Base-by-base conservation (phyloP, 1,140 invertebrate genomes). In the Liolophura sinensis region DNA sequence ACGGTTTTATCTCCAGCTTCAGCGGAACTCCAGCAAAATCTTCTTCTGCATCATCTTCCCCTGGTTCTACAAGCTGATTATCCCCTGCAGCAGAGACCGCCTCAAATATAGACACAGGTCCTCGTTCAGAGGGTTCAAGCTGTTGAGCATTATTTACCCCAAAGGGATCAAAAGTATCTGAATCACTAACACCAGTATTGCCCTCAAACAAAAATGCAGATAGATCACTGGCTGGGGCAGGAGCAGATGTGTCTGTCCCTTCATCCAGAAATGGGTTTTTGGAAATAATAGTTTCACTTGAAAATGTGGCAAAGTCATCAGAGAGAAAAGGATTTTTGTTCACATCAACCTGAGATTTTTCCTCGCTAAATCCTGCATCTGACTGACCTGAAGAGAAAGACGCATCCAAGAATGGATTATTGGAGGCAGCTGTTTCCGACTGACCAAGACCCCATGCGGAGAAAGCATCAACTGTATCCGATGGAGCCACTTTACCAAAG, bases 1-100 rank as follows among this genome's bases (percentile, higher is more conserved):
- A 57, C 24, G 74, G 73, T 64, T 73, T 74, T 20, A 82, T 82
- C 64, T 78, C 71, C 14, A 80, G 48, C 62, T 68, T 77, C 55
- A 80, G 75, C 24, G 61, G 65, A 48, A 65, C 62, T 16, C 54
- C 55, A 22, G 71, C 60, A 63, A 76, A 70, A 52, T 75, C 76
- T 52, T 77, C 73, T 20, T 74, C 75, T 0, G 68, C 20, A n/a
- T 64, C 65, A 24, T 50, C 62, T 12, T 73, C 54, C 52, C n/a
- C 52, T 24, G n/a, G 52, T 12, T 24, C 24, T 54, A 20, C n/a
- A 54, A 54, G n/a, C 52, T 20, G n/a, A 7, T 24, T 20, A 20
- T 24, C n/a, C 52, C n/a, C 52, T 54, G 52, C n/a, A 5, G 24
- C 24, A 20, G 52, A 54, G n/a, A 20, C 52, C 3, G 52, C 24